phyloP scores from a whole-genome alignment of 37 sponge, comb jelly and placozoan species.

The Beroe forskalii region DNA sequence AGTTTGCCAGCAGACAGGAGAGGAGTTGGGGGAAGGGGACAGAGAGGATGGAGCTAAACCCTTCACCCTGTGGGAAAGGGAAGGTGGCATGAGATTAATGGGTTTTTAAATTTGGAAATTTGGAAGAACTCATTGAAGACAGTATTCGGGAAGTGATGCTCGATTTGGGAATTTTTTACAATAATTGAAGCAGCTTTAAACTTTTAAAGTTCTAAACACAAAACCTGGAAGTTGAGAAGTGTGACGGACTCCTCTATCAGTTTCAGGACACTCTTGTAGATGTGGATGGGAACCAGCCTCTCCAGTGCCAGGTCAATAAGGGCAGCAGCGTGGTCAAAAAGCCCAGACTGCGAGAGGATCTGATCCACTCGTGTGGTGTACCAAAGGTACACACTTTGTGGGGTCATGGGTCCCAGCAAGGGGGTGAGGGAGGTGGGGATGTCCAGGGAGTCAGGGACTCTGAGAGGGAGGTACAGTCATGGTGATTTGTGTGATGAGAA shows the following conservation, averaged over 20 bases:
- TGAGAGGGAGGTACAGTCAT: neutral
- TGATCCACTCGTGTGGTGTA: neutral
- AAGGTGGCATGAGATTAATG: too few relatives aligned
- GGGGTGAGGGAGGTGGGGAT: neutral
- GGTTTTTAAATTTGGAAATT: too few relatives aligned
- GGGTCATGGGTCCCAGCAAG: neutral
- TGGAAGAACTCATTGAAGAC: too few relatives aligned
- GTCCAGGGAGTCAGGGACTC: neutral
- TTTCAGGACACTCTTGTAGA: neutral
- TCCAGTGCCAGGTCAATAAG: constrained; percentile 11
- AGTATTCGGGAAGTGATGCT: too few relatives aligned
- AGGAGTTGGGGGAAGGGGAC: constrained; percentile 30
- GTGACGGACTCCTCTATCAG: neutral
- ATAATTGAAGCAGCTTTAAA: too few relatives aligned
- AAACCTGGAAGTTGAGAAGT: constrained; percentile 20
- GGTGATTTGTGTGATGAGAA: neutral
- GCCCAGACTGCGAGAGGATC: constrained; percentile 16
- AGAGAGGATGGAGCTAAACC: constrained; percentile 15
- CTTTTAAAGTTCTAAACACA: neutral
- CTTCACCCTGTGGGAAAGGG: neutral
- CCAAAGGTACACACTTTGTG: neutral
- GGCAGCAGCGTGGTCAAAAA: constrained; percentile 3
- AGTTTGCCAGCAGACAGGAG: neutral
- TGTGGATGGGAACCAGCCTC: neutral
- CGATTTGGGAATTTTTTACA: too few relatives aligned